A percentile compares a stretch with the other conserved stretches of the same genome.
These are phyloP conservation scores for Serrognathus titanus DNA, from an alignment of 2,888 invertebrate species.

Conservation along the genomic window DNA sequence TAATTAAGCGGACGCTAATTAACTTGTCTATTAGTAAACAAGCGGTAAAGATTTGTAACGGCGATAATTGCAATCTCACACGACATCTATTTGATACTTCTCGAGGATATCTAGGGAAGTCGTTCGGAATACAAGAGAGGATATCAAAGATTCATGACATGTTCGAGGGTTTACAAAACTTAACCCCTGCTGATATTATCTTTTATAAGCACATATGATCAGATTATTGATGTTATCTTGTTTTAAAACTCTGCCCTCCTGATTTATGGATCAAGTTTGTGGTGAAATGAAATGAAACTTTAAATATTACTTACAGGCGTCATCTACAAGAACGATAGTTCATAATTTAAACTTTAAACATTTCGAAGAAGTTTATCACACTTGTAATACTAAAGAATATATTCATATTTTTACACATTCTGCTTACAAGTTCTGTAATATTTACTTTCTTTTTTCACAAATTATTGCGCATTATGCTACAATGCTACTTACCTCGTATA, in stretches of 20 bases:
- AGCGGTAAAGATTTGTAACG: constrained; percentile 3
- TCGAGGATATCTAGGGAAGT: constrained; percentile 4
- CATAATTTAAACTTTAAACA: too few species aligned
- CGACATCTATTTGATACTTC: constrained; percentile 17
- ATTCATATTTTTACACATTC: background rate
- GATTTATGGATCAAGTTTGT: constrained; percentile 16
- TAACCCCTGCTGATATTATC: constrained; percentile 27
- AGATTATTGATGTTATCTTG: constrained; percentile 26
- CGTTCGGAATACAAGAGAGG: constrained; percentile 11
- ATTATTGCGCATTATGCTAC: too few species aligned
- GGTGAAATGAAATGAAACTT: too few species aligned
- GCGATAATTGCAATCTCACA: constrained; percentile 13
- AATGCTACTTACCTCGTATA: too few species aligned
- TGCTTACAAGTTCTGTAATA: too few species aligned
- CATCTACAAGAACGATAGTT: background rate
- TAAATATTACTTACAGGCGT: background rate
- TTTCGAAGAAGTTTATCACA: too few species aligned
- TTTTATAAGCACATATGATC: constrained; percentile 31
- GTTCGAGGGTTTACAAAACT: constrained; percentile 27
- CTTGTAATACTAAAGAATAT: background rate
- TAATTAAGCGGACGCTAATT: too few species aligned
- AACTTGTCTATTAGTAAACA: too few species aligned
- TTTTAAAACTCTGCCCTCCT: constrained; percentile 18
- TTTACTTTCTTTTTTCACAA: too few species aligned
- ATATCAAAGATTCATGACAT: constrained; percentile 26